Evolutionary conservation across 2,888 invertebrate species (phyloP), one percentile per base, ranked within the genome.

Genomic region (Clunio marinus): DNA sequence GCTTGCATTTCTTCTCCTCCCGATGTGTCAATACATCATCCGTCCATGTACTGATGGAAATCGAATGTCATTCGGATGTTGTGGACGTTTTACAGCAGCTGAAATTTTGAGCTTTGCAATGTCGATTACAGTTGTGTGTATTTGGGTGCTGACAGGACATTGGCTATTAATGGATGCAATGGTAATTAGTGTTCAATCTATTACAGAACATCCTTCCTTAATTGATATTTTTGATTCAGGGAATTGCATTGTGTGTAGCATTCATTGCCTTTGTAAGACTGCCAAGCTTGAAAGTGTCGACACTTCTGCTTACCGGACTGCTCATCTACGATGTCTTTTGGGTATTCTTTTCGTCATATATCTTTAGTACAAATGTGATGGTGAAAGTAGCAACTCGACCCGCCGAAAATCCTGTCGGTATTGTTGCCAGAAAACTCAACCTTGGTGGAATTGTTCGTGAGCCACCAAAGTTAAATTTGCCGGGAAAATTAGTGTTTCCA

Each of bases 301-400:
- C 96, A 20, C 81, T 97, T 70, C 84, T 97, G 72, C 85, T 97
- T 73, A 94, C 96, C 58, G 97, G 97, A 28, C 83, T 96, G 72
- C 85, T 96, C 70, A 88, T 94, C 69, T 97, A 97, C 78, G 97
- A 97, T 80, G 96, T 97, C 45, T 97, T 97, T 81, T 97, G 97
- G 96, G 96, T 97, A 65, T 97, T 97, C 82, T 97, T 96, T 82
- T 96, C 96, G 1, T 96, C 96, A 0, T 96, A 96, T 78, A 94
- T 97, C 77, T 97, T 97, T 83, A 96, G 94, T 81, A 93, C 97
- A 75, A 97, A 97, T 77, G 97, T 97, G 72, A 97, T 97, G 97
- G 96, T 97, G 72, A 96, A 96, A 81, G 90, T 88, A 72, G 88
- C 89, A 69, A 89, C 88, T 69, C 81, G 93, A 75, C 91, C 93